These are phyloP conservation scores for Xestoiulus laeticollis DNA, from an alignment of 2,888 invertebrate species.

Conservation along the genomic window DNA sequence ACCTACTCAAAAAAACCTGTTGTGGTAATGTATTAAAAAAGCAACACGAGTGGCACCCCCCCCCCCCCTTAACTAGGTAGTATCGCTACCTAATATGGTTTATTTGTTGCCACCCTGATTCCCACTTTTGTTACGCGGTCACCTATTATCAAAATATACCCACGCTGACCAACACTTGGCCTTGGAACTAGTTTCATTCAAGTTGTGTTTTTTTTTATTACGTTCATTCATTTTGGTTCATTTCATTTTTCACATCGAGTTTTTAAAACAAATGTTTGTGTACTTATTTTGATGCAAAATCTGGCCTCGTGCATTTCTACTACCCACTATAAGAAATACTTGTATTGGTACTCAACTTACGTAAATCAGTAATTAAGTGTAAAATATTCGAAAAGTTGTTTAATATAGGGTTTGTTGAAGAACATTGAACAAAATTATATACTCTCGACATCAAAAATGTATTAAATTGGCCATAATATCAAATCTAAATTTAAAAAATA, in stretches of 20 bases:
- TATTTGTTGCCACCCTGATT: conserved; percentile 7
- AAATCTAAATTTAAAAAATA: too few relatives aligned
- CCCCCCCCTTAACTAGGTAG: not conserved
- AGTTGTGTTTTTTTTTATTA: not conserved
- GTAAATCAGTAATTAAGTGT: too few relatives aligned
- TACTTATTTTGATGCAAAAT: not conserved
- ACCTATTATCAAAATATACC: not conserved
- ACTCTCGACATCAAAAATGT: too few relatives aligned
- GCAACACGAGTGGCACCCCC: not conserved
- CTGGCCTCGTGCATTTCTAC: not conserved
- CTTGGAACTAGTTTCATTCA: conserved; percentile 16
- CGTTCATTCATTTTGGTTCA: not conserved
- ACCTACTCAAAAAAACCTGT: conserved; percentile 41
- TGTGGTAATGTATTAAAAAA: not conserved
- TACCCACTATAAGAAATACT: not conserved
- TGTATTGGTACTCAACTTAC: too few relatives aligned
- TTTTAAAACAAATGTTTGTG: not conserved
- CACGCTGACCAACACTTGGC: conserved; percentile 23
- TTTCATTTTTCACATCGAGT: not conserved
- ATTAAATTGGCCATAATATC: too few relatives aligned
- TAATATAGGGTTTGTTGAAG: too few relatives aligned
- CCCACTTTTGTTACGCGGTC: conserved; percentile 41
- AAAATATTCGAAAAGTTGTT: too few relatives aligned
- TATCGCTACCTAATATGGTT: conserved; percentile 35
- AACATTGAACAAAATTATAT: too few relatives aligned